A percentile compares a stretch with the other conserved stretches of the same genome.
Evolutionary conservation across 2,888 invertebrate species (phyloP).

Genomic region (Eumerus sabulonum): DNA sequence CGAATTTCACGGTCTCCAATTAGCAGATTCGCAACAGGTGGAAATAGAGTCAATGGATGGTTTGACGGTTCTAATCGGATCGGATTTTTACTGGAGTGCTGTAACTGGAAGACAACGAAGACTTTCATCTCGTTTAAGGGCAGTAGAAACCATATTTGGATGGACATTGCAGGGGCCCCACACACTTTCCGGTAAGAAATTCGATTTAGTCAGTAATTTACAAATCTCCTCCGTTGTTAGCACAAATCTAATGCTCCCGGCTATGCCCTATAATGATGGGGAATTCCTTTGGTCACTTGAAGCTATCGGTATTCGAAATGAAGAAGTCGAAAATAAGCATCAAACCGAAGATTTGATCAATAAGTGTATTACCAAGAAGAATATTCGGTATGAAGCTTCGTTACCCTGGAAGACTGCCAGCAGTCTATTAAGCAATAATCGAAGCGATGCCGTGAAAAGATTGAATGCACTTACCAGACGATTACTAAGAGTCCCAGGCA

Average conservation of each 20-base stretch:
- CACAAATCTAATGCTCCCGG: no score
- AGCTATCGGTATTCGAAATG: conserved; percentile 10
- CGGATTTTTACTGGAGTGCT: conserved; percentile 9
- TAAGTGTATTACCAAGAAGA: conserved; percentile 12
- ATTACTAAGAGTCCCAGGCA: conserved; percentile 7
- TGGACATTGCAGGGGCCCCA: background rate
- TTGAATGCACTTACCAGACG: conserved; percentile 6
- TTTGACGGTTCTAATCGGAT: conserved; percentile 15
- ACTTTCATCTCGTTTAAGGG: background rate
- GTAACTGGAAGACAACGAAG: conserved; percentile 12
- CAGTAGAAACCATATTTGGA: no score
- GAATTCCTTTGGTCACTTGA: conserved; percentile 19
- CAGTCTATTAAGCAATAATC: background rate
- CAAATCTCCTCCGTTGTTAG: no score
- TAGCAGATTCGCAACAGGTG: conserved; percentile 1
- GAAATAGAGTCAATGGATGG: conserved; percentile 1
- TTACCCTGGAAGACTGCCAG: conserved; percentile 24
- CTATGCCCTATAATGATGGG: no score
- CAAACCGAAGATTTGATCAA: conserved; percentile 5
- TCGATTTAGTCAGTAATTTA: no score
- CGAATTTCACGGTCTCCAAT: background rate
- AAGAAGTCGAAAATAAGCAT: background rate
- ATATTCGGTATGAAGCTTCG: conserved; percentile 3
- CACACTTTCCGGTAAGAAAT: no score
- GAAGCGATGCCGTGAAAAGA: background rate